A percentile compares a stretch with the other conserved stretches of the same genome.
Conservation (phyloP, 2,797 vertebrate species). For the Esox lucius region DNA sequence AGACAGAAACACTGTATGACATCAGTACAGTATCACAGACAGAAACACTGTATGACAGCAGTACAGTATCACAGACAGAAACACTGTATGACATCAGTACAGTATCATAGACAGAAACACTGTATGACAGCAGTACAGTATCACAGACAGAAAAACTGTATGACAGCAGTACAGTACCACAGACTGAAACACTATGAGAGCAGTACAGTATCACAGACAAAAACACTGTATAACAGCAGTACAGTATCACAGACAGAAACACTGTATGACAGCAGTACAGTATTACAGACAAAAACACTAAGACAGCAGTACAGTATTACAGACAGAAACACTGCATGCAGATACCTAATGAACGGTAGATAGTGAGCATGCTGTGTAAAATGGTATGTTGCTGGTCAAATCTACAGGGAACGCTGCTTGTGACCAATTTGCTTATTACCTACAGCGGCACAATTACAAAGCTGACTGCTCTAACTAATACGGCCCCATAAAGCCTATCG, state of each 20-base stretch:
- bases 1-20: conserved; percentile 25
- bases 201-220: conserved; percentile 12
- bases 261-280: background rate
- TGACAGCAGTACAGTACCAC: conserved; percentile 8
- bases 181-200: conserved; percentile 25
- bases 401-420: conserved; percentile 70
- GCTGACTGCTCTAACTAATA: conserved; percentile 71
- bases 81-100: conserved; percentile 7
- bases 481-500: conserved; percentile 76
- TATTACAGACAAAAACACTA: conserved; percentile 24
- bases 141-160: background rate
- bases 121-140: background rate
- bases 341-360: conserved; percentile 44
- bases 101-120: conserved; percentile 23
- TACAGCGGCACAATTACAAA: conserved; percentile 75
- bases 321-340: conserved; percentile 16
- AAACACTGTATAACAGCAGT: conserved; percentile 12
- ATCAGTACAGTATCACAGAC: no score
- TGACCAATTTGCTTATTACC: conserved; percentile 77
- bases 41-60: conserved; percentile 26
- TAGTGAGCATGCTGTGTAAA: conserved; percentile 63
- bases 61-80: conserved; percentile 13
- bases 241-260: conserved; percentile 19
- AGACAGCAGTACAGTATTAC: background rate
- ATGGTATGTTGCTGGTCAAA: conserved; percentile 63